Base-by-base conservation (phyloP, 1,140 invertebrate species). In the Drepana arcuata region DNA sequence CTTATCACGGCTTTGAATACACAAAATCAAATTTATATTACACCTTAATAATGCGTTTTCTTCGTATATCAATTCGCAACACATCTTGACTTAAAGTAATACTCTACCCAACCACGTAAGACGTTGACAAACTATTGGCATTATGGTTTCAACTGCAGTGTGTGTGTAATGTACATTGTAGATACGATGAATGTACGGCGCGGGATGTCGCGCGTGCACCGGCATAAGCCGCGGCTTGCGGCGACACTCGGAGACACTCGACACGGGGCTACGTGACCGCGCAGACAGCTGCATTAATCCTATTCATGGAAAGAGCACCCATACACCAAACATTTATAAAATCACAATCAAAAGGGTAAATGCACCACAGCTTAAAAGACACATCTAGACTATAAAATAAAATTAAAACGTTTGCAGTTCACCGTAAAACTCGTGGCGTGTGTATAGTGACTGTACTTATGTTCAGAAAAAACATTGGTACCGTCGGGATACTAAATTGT, bases 201-300 rank as follows among this genome's bases (percentile, higher is more conserved):
- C 24, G 6, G 10, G 24, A 4, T 26, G n/a, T 10, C 24, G 24
- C 2, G 6, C 24, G 6, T 26, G 24, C 10, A 9, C 4, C 24
- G 6, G 67, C 69, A 77, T 73, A 69, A 70, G 46, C 38, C 32
- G 39, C 25, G 35, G 16, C 44, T 39, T 44, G 47, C 34, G 32
- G 28, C 48, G 48, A 18, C 49, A 36, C 52, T 50, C 41, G 37
- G 32, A 35, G 50, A 47, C 63, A 68, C 68, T 68, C 59, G 48
- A 64, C 68, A 49, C 53, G 39, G 29, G 37, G 43, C 48, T 66
- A 77, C 69, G 67, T 77, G 69, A 73, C 69, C 51, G 49, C 50
- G 69, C 72, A 73, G 62, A 65, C 64, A 57, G 48, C 46, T 45
- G 45, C 67, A 61, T 48, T 66, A 73, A 70, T 70, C 53, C 51